Percentiles rank a stretch among this genome's conserved stretches.
Evolutionary conservation across 2,888 invertebrate genomes (phyloP).

Genomic region (Oxytorus armatus): DNA sequence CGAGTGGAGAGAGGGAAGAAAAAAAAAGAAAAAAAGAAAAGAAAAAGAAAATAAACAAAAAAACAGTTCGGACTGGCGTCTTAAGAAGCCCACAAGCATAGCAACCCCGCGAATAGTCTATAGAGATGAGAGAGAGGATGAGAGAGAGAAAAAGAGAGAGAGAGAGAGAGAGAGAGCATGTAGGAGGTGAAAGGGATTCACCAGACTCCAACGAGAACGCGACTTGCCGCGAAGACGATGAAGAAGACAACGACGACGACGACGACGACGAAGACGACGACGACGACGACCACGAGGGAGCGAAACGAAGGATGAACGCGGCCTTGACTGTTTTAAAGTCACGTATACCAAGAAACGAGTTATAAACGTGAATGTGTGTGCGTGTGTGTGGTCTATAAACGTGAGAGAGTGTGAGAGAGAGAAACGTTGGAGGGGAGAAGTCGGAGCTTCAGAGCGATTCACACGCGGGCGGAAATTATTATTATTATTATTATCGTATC

Average conservation of each 20-base stretch:
- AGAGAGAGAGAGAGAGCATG: constrained; percentile 11
- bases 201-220: constrained; percentile 35
- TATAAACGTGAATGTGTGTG: constrained; percentile 44
- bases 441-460: constrained; percentile 27
- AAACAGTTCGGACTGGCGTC: constrained; percentile 38
- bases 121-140: not conserved
- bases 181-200: constrained; percentile 67
- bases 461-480: constrained; percentile 20
- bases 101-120: constrained; percentile 39
- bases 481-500: constrained; percentile 5
- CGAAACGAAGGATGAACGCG: constrained; percentile 63
- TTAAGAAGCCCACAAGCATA: constrained; percentile 19
- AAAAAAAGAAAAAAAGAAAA: constrained; percentile 3
- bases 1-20: constrained; percentile 34
- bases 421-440: constrained; percentile 10
- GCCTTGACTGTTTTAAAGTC: constrained; percentile 66
- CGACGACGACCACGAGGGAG: constrained; percentile 60
- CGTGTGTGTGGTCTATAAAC: constrained; percentile 17
- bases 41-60: not conserved
- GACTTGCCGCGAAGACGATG: constrained; percentile 48
- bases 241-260: constrained; percentile 24
- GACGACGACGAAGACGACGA: constrained; percentile 36
- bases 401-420: not conserved
- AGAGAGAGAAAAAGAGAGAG: not conserved
- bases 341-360: constrained; percentile 62